A percentile compares a stretch with the other conserved stretches of the same genome.
phyloP scores from a whole-genome alignment of 2,113 vertebrate genomes.

The Rissa tridactyla region DNA sequence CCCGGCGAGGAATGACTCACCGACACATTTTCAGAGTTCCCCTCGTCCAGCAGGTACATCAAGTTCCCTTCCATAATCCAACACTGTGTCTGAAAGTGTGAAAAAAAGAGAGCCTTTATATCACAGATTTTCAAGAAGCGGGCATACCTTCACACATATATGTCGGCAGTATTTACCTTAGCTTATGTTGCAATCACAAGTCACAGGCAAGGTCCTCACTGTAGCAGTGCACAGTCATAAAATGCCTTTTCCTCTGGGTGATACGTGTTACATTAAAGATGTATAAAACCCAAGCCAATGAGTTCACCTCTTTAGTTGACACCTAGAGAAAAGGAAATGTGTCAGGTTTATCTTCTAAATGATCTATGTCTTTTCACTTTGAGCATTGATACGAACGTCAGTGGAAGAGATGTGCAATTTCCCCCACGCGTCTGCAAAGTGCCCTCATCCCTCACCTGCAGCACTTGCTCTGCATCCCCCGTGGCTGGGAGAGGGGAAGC shows the following conservation, averaged over 20 bases:
- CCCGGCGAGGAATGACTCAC: neutral
- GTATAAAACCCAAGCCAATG: neutral
- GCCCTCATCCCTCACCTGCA: neutral
- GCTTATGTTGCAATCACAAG: neutral
- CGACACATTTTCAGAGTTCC: neutral
- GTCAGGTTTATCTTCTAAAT: neutral
- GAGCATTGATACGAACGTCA: neutral
- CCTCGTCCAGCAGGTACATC: neutral
- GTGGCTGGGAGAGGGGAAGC: neutral
- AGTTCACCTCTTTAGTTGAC: neutral
- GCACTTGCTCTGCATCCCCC: neutral
- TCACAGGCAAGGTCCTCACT: neutral
- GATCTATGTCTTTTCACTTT: neutral
- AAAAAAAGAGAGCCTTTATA: neutral
- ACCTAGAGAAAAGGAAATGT: neutral
- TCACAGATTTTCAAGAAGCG: neutral
- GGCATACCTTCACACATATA: neutral
- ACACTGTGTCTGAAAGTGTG: neutral
- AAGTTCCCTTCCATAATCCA: slow-evolving; percentile 25
- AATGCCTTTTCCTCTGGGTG: neutral
- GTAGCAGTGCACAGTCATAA: neutral
- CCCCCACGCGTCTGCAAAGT: accelerated
- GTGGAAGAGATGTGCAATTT: neutral
- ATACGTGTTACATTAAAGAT: accelerated
- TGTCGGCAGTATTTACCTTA: neutral